phyloP scores from a whole-genome alignment of 2,113 vertebrate species.

The Piaya cayana region DNA sequence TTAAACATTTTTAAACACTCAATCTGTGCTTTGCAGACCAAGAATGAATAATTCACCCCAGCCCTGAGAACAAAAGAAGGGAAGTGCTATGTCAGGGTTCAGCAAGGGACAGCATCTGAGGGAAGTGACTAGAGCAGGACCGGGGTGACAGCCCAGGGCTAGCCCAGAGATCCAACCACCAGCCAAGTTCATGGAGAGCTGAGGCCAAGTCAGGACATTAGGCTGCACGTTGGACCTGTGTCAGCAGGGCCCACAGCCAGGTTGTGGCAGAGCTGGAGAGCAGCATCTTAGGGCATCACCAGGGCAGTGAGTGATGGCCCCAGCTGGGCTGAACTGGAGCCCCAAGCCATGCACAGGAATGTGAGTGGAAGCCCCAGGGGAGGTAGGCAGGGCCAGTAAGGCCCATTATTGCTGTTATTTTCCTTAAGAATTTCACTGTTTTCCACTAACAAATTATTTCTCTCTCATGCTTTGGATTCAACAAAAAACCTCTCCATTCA shows the following conservation, averaged over 20 bases:
- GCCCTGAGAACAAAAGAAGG: not conserved
- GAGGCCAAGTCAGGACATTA: not conserved
- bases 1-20: not conserved
- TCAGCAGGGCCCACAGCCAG: rapidly evolving
- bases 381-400: not conserved
- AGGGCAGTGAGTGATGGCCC: not conserved
- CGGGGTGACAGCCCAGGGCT: not conserved
- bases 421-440: not conserved
- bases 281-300: rapidly evolving
- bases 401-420: not conserved
- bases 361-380: not conserved
- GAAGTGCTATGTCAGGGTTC: not conserved
- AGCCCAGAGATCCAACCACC: not conserved
- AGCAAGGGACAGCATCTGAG: not conserved
- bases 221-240: not conserved
- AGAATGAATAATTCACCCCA: not conserved
- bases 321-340: not conserved
- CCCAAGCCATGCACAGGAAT: not conserved
- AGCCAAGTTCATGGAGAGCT: not conserved
- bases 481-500: not conserved
- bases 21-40: not conserved
- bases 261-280: not conserved
- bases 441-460: not conserved
- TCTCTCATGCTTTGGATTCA: not conserved
- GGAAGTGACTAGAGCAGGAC: not conserved